Conservation (phyloP, 2,888 invertebrate genomes). For the Incurvaria masculella region DNA sequence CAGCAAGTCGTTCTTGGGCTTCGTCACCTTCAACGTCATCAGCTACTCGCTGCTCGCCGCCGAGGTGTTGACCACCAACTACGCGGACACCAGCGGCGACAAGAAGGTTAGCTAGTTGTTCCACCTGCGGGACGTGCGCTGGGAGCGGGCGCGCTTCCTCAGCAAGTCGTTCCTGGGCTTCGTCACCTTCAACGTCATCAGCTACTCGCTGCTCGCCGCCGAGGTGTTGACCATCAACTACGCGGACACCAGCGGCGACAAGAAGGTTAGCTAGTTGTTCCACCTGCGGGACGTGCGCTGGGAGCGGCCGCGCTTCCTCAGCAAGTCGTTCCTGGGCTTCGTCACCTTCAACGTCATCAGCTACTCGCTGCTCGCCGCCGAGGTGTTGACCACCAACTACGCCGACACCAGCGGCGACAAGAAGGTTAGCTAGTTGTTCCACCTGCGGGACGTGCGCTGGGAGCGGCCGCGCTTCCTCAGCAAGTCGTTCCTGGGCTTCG, state of each 20-base stretch:
- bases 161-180: conserved; percentile 91
- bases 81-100: conserved; percentile 50
- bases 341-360: conserved; percentile 86
- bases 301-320: conserved; percentile 86
- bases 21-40: conserved; percentile 85
- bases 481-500: conserved; percentile 87
- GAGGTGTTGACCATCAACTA: conserved; percentile 60
- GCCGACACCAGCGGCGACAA: conserved; percentile 51
- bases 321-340: conserved; percentile 88
- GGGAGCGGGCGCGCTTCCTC: conserved; percentile 86
- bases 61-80: conserved; percentile 58
- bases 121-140: conserved; percentile 81
- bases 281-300: conserved; percentile 83
- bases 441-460: conserved; percentile 77
- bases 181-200: conserved; percentile 84
- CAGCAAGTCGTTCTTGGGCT: conserved; percentile 87
- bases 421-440: conserved; percentile 70
- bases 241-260: conserved; percentile 49
- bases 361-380: conserved; percentile 80
- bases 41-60: conserved; percentile 82
- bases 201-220: conserved; percentile 79
- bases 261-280: conserved; percentile 71
- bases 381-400: conserved; percentile 55
- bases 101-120: conserved; percentile 71
- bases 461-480: conserved; percentile 87